Percentiles rank a stretch among this genome's conserved stretches.
phyloP scores from a whole-genome alignment of 2,797 vertebrate species.

The Clarias platycephalus region DNA sequence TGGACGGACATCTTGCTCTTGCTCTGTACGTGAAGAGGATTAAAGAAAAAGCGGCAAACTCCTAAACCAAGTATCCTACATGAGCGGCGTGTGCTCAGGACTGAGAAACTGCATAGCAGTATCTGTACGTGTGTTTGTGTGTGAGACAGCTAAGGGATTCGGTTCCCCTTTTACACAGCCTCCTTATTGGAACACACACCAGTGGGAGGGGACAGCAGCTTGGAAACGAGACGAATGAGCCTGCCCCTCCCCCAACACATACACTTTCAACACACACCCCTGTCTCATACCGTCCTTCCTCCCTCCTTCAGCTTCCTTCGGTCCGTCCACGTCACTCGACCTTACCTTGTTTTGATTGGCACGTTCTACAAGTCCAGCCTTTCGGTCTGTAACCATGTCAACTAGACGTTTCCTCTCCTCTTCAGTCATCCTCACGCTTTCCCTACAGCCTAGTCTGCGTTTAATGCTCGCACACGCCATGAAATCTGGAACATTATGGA shows the following conservation, averaged over 20 bases:
- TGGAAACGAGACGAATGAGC: slow-evolving; percentile 41
- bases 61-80: slow-evolving; percentile 43
- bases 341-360: slow-evolving; percentile 37
- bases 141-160: slow-evolving; percentile 61
- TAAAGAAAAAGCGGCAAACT: slow-evolving; percentile 49
- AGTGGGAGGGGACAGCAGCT: slow-evolving; percentile 49
- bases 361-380: slow-evolving; percentile 16
- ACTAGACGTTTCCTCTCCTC: slow-evolving; percentile 30
- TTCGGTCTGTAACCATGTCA: slow-evolving; percentile 47
- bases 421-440: neutral
- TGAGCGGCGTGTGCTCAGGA: slow-evolving; percentile 1
- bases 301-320: slow-evolving; percentile 26
- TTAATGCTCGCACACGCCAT: neutral
- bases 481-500: neutral
- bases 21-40: slow-evolving; percentile 6
- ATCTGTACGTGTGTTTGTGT: no score
- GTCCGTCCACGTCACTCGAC: slow-evolving; percentile 8
- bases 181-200: slow-evolving; percentile 56
- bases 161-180: slow-evolving; percentile 78
- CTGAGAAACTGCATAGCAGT: no score
- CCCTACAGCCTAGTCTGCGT: slow-evolving; percentile 1
- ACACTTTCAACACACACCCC: slow-evolving; percentile 35
- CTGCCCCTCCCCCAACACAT: slow-evolving; percentile 51
- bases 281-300: slow-evolving; percentile 4
- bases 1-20: slow-evolving; percentile 45